phyloP scores from a whole-genome alignment of 2,113 vertebrate genomes.

The Boleophthalmus pectinirostris region DNA sequence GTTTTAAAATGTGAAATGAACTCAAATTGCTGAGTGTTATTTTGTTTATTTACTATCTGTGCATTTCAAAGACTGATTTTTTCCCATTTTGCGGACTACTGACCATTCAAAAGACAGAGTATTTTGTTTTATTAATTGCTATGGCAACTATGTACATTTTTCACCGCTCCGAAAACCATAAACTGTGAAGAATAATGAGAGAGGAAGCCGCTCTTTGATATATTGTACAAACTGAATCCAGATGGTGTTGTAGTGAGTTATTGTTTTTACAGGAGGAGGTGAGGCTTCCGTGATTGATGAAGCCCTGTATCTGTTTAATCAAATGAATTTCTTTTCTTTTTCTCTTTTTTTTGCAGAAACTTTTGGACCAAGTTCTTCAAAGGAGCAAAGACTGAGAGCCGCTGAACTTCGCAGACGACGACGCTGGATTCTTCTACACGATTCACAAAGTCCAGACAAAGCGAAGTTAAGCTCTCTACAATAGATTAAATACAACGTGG shows the following conservation, averaged over 20 bases:
- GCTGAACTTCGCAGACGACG: conserved; percentile 2
- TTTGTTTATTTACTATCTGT: too few species aligned
- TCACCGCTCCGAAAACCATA: neutral
- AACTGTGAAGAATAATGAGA: neutral
- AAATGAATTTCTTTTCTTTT: neutral
- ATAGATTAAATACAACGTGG: neutral
- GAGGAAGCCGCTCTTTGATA: neutral
- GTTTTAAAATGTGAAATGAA: too few species aligned
- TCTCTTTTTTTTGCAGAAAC: conserved; percentile 47
- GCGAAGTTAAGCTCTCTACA: conserved; percentile 7
- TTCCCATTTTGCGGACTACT: neutral
- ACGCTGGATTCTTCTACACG: neutral
- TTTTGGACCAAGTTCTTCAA: conserved; percentile 83
- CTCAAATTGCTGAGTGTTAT: too few species aligned
- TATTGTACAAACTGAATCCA: neutral
- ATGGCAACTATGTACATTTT: neutral
- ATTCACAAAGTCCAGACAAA: conserved; percentile 1
- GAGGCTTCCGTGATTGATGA: neutral
- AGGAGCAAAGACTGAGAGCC: conserved; percentile 78
- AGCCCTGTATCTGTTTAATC: neutral
- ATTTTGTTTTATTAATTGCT: neutral
- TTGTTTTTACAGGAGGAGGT: neutral
- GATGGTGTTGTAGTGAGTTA: neutral
- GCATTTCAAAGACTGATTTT: too few species aligned
- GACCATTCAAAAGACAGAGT: too few species aligned